Percentiles rank a stretch among this genome's conserved stretches.
Evolutionary conservation across 2,888 invertebrate species (phyloP).

Genomic region (Margaritifera margaritifera): DNA sequence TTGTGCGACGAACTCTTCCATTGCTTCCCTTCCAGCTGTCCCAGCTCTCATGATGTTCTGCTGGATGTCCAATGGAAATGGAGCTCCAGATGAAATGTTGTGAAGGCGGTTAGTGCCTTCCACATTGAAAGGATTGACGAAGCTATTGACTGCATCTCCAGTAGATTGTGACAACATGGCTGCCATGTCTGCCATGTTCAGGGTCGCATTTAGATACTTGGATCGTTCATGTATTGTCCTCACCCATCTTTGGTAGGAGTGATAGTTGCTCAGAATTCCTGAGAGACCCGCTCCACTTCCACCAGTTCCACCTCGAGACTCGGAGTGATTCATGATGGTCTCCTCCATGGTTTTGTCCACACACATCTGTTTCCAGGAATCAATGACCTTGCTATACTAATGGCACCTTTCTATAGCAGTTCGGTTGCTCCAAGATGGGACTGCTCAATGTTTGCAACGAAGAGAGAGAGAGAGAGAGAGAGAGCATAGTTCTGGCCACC

Average conservation of each 20-base stretch:
- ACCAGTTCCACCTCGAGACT: no score
- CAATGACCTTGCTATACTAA: constrained; percentile 43
- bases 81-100: constrained; percentile 24
- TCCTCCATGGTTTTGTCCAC: background rate
- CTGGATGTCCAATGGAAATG: constrained; percentile 1
- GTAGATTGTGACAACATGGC: constrained; percentile 14
- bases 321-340: no score
- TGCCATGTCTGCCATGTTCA: constrained; percentile 29
- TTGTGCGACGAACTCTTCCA: no score
- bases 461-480: no score
- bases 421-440: constrained; percentile 32
- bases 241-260: no score
- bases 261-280: no score
- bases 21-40: no score
- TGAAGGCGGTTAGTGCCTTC: constrained; percentile 20
- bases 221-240: no score
- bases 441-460: constrained; percentile 26
- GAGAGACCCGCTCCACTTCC: no score
- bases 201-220: constrained; percentile 16
- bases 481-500: constrained; percentile 38
- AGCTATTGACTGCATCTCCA: constrained; percentile 18
- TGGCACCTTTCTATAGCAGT: constrained; percentile 27
- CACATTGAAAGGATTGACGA: constrained; percentile 29
- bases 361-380: no score
- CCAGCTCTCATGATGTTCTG: no score